Evolutionary conservation across 2,113 vertebrate species (phyloP).

Genomic region (Sisor rabdophorus): DNA sequence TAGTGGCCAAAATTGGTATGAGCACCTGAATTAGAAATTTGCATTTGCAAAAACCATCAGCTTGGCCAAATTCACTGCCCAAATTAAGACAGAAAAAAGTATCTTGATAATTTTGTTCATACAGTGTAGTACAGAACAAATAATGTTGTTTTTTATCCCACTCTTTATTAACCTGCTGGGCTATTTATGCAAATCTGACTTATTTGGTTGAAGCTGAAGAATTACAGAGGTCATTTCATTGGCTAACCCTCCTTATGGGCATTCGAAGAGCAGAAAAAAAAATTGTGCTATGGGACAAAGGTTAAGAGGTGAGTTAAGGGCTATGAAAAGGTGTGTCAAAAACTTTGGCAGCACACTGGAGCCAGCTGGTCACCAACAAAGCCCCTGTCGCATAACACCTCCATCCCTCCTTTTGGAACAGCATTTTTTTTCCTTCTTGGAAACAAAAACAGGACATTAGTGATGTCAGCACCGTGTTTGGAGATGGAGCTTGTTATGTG

Average conservation of each 20-base stretch:
- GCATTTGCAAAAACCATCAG: background rate
- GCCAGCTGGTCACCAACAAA: conserved; percentile 43
- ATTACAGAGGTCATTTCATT: conserved; percentile 49
- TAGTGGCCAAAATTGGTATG: no score
- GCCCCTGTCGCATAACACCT: conserved; percentile 42
- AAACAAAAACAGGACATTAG: conserved; percentile 47
- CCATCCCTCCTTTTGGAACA: conserved; percentile 29
- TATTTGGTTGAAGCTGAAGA: conserved; percentile 31
- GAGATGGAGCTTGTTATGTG: conserved; percentile 39
- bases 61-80: background rate
- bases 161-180: conserved; percentile 9
- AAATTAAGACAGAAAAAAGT: no score
- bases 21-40: no score
- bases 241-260: conserved; percentile 37
- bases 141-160: background rate
- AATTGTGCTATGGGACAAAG: conserved; percentile 39
- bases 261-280: conserved; percentile 42
- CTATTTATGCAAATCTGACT: conserved; percentile 38
- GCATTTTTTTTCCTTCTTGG: conserved; percentile 17
- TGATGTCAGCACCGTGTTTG: conserved; percentile 38
- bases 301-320: conserved; percentile 42
- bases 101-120: no score
- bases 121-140: background rate
- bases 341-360: conserved; percentile 47
- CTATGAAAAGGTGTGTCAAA: conserved; percentile 50